phyloP scores from a whole-genome alignment of 2,113 vertebrate genomes.

The Bos taurus region DNA sequence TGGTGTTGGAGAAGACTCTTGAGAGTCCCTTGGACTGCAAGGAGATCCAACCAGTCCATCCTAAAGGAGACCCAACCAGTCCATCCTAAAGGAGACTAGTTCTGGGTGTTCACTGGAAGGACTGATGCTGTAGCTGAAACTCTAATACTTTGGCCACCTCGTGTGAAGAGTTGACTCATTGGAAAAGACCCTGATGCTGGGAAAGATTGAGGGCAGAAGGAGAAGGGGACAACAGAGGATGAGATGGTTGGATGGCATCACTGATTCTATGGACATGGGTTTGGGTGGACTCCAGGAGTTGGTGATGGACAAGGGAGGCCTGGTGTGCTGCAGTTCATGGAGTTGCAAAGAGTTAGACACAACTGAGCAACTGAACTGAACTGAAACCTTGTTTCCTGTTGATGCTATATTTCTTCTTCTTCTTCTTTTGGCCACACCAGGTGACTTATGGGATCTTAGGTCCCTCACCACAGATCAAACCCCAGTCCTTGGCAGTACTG shows the following conservation, averaged over 20 bases:
- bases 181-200: background rate
- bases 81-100: background rate
- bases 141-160: background rate
- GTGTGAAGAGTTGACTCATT: background rate
- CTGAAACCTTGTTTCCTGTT: background rate
- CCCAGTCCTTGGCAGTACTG: background rate
- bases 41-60: too few species aligned
- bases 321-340: background rate
- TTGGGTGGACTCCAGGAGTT: background rate
- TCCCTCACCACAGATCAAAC: background rate
- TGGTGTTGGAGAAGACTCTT: too few species aligned
- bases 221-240: background rate
- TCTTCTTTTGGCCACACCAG: background rate
- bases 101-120: background rate
- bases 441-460: background rate
- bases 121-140: background rate
- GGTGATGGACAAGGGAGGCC: background rate
- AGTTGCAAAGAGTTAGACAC: background rate
- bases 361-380: background rate
- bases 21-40: too few species aligned
- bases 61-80: too few species aligned
- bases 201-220: background rate
- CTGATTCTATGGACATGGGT: background rate
- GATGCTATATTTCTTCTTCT: background rate
- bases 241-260: background rate